These are phyloP conservation scores for Andrena bucephala DNA, from an alignment of 2,888 invertebrate species.

Conservation along the genomic window DNA sequence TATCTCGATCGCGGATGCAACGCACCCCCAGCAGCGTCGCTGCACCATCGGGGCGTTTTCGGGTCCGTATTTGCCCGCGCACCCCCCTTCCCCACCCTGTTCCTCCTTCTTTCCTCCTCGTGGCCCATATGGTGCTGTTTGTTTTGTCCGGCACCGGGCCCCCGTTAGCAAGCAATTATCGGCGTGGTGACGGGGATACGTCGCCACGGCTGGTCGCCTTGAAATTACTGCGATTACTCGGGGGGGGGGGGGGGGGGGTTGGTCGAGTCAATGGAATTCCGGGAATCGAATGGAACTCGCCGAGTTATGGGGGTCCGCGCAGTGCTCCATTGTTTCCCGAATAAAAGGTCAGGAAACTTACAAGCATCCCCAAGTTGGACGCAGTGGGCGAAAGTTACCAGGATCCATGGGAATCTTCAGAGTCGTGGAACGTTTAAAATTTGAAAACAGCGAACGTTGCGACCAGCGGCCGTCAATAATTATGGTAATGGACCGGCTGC, in stretches of 20 bases:
- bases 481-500: conserved; percentile 58
- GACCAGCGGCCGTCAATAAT: conserved; percentile 36
- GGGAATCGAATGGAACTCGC: conserved; percentile 15
- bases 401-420: conserved; percentile 23
- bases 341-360: no score
- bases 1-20: conserved; percentile 76
- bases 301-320: not conserved
- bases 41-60: conserved; percentile 50
- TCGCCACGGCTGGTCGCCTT: conserved; percentile 70
- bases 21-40: conserved; percentile 57
- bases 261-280: conserved; percentile 26
- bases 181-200: conserved; percentile 51
- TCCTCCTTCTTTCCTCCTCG: conserved; percentile 56
- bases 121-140: conserved; percentile 83
- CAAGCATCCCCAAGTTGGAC: not conserved
- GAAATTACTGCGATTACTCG: conserved; percentile 62
- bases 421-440: conserved; percentile 24
- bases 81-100: conserved; percentile 34
- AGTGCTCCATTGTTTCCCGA: not conserved
- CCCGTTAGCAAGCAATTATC: conserved; percentile 83
- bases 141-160: conserved; percentile 72
- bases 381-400: no score
- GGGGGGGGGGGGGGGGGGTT: no score
- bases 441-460: conserved; percentile 9
- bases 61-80: conserved; percentile 26